These are phyloP conservation scores for Desoria tigrina DNA, from an alignment of 2,888 invertebrate species.

Conservation along the genomic window DNA sequence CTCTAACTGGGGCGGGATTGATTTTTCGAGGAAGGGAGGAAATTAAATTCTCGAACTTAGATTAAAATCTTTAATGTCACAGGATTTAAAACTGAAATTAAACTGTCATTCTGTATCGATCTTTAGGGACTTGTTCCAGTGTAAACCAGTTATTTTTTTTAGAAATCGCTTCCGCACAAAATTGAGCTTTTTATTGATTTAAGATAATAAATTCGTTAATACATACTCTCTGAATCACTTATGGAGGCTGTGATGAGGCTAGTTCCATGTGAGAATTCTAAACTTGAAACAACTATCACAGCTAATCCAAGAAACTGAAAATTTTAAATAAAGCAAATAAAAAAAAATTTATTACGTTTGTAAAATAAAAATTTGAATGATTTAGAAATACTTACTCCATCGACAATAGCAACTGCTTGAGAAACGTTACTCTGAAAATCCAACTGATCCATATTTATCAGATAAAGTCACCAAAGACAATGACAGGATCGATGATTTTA, in stretches of 20 bases:
- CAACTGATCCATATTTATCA: too few relatives aligned
- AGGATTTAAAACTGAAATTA: too few relatives aligned
- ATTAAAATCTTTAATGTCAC: too few relatives aligned
- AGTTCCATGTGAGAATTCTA: constrained; percentile 35
- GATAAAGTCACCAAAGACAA: too few relatives aligned
- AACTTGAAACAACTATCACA: constrained; percentile 28
- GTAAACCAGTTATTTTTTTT: constrained; percentile 5
- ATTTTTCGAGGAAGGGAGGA: too few relatives aligned
- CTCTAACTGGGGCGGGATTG: too few relatives aligned
- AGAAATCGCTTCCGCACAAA: too few relatives aligned
- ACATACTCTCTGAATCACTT: constrained; percentile 40
- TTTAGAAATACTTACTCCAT: constrained; percentile 9
- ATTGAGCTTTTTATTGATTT: not conserved
- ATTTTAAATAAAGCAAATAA: too few relatives aligned
- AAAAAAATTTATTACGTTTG: constrained; percentile 1
- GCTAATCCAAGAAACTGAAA: constrained; percentile 28
- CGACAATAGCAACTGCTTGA: constrained; percentile 2
- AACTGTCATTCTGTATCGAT: too few relatives aligned
- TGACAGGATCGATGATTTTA: too few relatives aligned
- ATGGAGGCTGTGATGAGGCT: constrained; percentile 30
- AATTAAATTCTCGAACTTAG: too few relatives aligned
- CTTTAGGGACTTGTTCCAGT: too few relatives aligned
- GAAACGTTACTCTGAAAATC: not conserved
- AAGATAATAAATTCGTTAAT: not conserved
- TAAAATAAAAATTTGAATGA: constrained; percentile 1